These are phyloP conservation scores for Tyria jacobaeae DNA, from an alignment of 2,888 invertebrate species.

Conservation along the genomic window DNA sequence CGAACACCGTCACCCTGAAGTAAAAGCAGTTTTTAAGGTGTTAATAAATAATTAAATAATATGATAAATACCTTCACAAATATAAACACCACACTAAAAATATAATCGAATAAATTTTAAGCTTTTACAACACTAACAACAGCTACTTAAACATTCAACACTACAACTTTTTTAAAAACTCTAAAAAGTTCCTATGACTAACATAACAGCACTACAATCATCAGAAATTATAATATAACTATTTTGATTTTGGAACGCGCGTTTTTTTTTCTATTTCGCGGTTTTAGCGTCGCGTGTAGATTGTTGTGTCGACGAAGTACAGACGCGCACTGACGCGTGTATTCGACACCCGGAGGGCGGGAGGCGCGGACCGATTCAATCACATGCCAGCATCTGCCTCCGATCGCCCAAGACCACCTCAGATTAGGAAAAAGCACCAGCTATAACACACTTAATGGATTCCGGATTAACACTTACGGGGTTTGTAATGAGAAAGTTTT, in stretches of 20 bases:
- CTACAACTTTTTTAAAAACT: constrained; percentile 24
- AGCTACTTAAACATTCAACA: constrained; percentile 42
- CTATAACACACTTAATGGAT: constrained; percentile 58
- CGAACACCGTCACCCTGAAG: background rate
- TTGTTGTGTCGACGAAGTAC: constrained; percentile 30
- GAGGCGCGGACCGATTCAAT: constrained; percentile 52
- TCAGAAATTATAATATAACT: constrained; percentile 10
- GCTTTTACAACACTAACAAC: constrained; percentile 43
- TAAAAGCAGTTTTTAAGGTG: background rate
- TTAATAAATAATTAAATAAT: background rate
- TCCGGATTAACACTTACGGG: constrained; percentile 45
- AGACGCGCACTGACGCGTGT: constrained; percentile 50
- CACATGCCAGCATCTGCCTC: constrained; percentile 56
- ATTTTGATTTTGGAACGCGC: constrained; percentile 25
- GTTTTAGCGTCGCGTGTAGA: constrained; percentile 20
- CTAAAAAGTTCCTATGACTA: constrained; percentile 23
- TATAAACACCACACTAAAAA: constrained; percentile 21
- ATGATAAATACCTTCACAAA: constrained; percentile 29
- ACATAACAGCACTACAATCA: constrained; percentile 27
- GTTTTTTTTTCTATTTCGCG: constrained; percentile 30
- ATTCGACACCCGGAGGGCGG: constrained; percentile 40
- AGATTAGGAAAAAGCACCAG: constrained; percentile 66
- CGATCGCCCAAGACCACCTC: constrained; percentile 45
- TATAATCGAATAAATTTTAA: constrained; percentile 19
- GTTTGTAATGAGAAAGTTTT: constrained; percentile 37